A percentile compares a stretch with the other conserved stretches of the same genome.
Evolutionary conservation across 1,140 invertebrate genomes (phyloP).

Genomic region (Drosophila watanabei): DNA sequence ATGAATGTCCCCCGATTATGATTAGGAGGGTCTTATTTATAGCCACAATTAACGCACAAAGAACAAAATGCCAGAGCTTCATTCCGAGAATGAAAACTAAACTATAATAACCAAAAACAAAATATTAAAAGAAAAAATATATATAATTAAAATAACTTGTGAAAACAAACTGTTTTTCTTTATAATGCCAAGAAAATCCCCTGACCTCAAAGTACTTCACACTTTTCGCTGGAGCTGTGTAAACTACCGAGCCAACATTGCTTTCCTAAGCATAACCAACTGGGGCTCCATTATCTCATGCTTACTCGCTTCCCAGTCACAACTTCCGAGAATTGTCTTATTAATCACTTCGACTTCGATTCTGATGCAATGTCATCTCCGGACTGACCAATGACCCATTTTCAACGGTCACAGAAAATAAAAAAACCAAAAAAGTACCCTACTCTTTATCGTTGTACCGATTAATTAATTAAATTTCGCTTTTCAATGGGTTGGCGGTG

Average conservation of each 20-base stretch:
- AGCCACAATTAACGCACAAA: constrained; percentile 16
- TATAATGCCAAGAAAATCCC: constrained; percentile 16
- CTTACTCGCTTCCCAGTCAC: constrained; percentile 19
- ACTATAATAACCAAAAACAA: constrained; percentile 12
- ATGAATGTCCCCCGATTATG: constrained; percentile 7
- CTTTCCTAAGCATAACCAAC: constrained; percentile 13
- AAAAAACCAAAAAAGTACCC: constrained; percentile 14
- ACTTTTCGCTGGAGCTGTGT: constrained; percentile 21
- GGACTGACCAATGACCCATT: constrained; percentile 30
- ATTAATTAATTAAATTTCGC: constrained; percentile 36
- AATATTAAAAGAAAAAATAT: constrained; percentile 1
- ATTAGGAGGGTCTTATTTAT: constrained; percentile 14
- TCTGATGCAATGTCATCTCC: constrained; percentile 15
- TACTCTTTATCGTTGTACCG: constrained; percentile 6
- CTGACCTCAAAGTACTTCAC: constrained; percentile 1
- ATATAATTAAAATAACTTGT: constrained; percentile 2
- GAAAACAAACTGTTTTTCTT: constrained; percentile 6
- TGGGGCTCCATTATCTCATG: constrained; percentile 12
- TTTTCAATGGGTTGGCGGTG: constrained; percentile 35
- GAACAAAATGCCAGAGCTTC: constrained; percentile 45
- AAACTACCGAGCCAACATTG: constrained; percentile 9
- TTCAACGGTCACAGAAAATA: constrained; percentile 13
- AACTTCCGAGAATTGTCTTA: constrained; percentile 26
- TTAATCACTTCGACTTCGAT: constrained; percentile 22
- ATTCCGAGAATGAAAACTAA: constrained; percentile 40